Evolutionary conservation across 2,797 vertebrate species (phyloP).

Genomic region (Gallinago stenura): DNA sequence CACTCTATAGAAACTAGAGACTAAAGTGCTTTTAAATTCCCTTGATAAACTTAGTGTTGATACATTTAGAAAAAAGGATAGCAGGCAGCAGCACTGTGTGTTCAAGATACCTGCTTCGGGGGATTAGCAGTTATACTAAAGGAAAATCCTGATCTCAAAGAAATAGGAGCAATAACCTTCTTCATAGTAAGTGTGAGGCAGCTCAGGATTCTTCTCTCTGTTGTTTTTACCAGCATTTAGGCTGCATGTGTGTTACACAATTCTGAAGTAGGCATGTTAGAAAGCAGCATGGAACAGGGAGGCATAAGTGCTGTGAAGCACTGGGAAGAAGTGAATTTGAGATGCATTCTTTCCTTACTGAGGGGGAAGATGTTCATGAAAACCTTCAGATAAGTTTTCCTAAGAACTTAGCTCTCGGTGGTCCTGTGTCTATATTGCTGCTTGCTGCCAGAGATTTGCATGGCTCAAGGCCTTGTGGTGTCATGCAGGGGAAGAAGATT

Average conservation of each 20-base stretch:
- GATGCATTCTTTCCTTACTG: not conserved
- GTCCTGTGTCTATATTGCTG: fast-evolving
- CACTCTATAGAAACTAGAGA: not conserved
- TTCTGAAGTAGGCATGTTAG: not conserved
- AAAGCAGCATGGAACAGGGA: not conserved
- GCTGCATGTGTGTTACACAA: fast-evolving
- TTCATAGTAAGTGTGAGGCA: not conserved
- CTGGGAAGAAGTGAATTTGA: not conserved
- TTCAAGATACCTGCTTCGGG: not conserved
- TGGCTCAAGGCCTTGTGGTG: not conserved
- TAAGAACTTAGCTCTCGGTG: not conserved
- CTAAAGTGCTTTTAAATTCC: not conserved
- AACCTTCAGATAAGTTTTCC: not conserved
- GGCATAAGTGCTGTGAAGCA: not conserved
- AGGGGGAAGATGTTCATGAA: not conserved
- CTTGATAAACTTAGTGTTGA: not conserved
- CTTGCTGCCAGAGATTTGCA: not conserved
- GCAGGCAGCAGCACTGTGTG: not conserved
- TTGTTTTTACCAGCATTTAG: not conserved
- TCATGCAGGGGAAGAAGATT: not conserved
- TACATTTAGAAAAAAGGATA: not conserved
- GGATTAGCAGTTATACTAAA: not conserved
- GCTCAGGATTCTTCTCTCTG: not conserved
- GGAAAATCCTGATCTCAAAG: not conserved
- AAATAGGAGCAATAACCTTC: not conserved